phyloP scores from a whole-genome alignment of 2,797 vertebrate genomes.

The Pantherophis alleghaniensis region DNA sequence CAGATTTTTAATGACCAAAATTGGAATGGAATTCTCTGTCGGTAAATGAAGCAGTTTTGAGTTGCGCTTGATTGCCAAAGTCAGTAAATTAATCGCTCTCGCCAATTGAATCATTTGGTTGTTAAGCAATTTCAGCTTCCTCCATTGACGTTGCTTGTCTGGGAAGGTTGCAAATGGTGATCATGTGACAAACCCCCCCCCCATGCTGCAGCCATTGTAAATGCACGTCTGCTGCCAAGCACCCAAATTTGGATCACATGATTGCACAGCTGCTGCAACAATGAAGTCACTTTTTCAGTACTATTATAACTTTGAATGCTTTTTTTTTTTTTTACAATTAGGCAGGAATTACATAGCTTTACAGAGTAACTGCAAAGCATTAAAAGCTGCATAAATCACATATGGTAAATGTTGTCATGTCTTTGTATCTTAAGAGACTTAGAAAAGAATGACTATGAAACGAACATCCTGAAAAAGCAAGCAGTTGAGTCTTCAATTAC shows the following conservation, averaged over 20 bases:
- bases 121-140: neutral
- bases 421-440: neutral
- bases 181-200: neutral
- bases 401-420: neutral
- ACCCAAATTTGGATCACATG: neutral
- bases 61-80: neutral
- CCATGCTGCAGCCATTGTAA: neutral
- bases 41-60: neutral
- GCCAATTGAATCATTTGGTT: neutral
- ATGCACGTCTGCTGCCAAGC: neutral
- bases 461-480: neutral
- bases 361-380: neutral
- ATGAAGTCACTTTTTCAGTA: neutral
- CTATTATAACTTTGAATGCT: neutral
- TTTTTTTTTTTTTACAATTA: neutral
- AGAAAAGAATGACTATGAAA: neutral
- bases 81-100: neutral
- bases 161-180: neutral
- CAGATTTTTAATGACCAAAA: neutral
- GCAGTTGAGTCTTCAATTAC: neutral
- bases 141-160: neutral
- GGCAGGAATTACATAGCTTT: neutral
- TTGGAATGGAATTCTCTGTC: neutral
- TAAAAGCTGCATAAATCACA: neutral
- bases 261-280: neutral